A percentile compares a stretch with the other conserved stretches of the same genome.
phyloP scores from a whole-genome alignment of 2,888 invertebrate genomes.

The Coronaproctus castanopsis region DNA sequence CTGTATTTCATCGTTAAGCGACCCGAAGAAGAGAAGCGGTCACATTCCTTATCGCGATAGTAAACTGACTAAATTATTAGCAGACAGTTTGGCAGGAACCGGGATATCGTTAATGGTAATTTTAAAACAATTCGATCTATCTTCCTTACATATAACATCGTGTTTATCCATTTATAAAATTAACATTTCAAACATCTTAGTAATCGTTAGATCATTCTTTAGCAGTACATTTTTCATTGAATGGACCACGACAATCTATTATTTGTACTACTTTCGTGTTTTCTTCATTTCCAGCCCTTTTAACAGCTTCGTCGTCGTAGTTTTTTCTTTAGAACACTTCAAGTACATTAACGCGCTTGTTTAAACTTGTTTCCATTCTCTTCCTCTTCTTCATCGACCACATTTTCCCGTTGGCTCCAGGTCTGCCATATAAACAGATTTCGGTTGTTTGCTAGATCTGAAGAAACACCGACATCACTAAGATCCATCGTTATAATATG shows the following conservation, averaged over 20 bases:
- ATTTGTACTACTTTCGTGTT: too few species aligned
- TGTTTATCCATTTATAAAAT: neutral
- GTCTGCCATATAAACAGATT: too few species aligned
- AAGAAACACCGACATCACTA: too few species aligned
- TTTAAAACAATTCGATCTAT: neutral
- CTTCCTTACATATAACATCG: neutral
- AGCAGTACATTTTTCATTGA: neutral
- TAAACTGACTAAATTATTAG: constrained; percentile 76
- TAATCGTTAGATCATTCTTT: neutral
- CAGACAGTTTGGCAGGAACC: constrained; percentile 82
- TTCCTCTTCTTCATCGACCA: too few species aligned
- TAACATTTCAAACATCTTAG: neutral
- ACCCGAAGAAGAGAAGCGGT: constrained; percentile 50
- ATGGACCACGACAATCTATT: neutral
- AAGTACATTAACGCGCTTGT: too few species aligned
- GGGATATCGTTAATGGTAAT: constrained; percentile 83
- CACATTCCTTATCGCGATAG: constrained; percentile 91
- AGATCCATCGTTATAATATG: too few species aligned
- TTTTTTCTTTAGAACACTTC: too few species aligned
- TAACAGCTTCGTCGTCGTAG: too few species aligned
- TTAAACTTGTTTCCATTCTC: too few species aligned
- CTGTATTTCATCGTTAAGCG: constrained; percentile 80
- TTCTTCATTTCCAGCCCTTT: too few species aligned
- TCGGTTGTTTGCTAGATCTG: too few species aligned
- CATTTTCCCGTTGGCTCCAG: too few species aligned